Conservation (phyloP, 2,888 invertebrate species). For the Ernsta delagoae region DNA sequence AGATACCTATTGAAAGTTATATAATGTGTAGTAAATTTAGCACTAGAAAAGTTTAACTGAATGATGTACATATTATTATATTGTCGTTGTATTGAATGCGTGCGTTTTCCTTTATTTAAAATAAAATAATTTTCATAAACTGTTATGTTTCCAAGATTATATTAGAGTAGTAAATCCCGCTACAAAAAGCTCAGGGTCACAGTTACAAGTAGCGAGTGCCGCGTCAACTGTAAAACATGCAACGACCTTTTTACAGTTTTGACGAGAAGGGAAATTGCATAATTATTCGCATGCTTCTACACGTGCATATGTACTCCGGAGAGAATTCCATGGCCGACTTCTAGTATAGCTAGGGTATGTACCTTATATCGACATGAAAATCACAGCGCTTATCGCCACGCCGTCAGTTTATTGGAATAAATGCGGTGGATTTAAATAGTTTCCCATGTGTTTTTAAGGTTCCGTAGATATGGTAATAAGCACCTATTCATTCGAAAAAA, state of each 20-base stretch:
- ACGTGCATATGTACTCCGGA: constrained; percentile 22
- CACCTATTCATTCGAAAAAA: background rate
- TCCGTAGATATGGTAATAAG: background rate
- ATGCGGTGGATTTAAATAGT: background rate
- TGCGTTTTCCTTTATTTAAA: too few relatives aligned
- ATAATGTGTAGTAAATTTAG: too few relatives aligned
- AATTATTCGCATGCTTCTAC: constrained; percentile 39
- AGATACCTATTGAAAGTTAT: too few relatives aligned
- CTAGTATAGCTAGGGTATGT: background rate
- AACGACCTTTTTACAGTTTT: constrained; percentile 29
- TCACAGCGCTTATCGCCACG: background rate
- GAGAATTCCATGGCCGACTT: constrained; percentile 32
- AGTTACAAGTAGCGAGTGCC: constrained; percentile 17
- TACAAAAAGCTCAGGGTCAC: constrained; percentile 15
- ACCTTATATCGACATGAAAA: constrained; percentile 14
- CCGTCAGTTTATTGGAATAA: background rate
- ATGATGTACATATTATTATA: too few relatives aligned
- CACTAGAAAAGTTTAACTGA: too few relatives aligned
- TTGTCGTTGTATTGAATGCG: too few relatives aligned
- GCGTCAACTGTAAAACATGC: constrained; percentile 28
- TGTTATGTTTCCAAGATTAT: background rate
- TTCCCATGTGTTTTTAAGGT: background rate
- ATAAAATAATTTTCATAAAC: too few relatives aligned
- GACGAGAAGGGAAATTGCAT: constrained; percentile 39
- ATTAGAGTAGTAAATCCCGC: background rate